Base-by-base conservation (phyloP, 2,888 invertebrate species). In the Drosophila peninsularis region DNA sequence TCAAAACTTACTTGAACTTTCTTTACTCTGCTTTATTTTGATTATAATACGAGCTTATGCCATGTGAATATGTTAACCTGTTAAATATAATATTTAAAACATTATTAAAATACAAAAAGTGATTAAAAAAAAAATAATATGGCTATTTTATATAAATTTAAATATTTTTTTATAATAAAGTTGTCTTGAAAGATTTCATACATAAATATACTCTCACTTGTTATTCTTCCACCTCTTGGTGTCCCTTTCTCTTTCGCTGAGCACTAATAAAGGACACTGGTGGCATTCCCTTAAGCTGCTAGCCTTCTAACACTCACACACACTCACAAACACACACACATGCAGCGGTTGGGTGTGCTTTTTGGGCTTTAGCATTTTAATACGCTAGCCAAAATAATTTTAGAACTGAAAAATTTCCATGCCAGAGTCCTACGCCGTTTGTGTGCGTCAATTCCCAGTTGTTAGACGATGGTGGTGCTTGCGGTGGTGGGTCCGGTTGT, bases 371-470 rank as follows among this genome's bases (percentile, higher is more conserved):
- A n/a, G 36, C 44, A 42, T 52, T 53, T 50, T 41, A 37, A 47
- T 66, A 5, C 39, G 39, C 39, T 24, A 21, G 5, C 27, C 41
- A 45, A 77, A 56, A 57, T 24, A 58, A 50, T 64, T 54, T 54
- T 10, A 27, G 63, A 50, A 37, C 14, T 60, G 24, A 63, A 69
- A 76, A 88, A 72, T 80, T 54, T 74, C 67, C 69, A 77, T 78
- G 45, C 69, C 57, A 36, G 66, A 53, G 54, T 68, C 41, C 69
- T 42, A 17, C 49, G 19, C 32, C 19, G 37, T 11, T 36, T 24
- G 14, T 27, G 53, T 66, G 41, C 68, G 65, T 68, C 65, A 66
- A 36, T 37, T 53, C 37, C 27, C 37, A 14, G 32, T 27, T 19
- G 21, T 45, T 14, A 34, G 47, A 41, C 42, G 44, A 47, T 60